phyloP scores from a whole-genome alignment of 2,113 vertebrate species.

The Barnardius zonarius region DNA sequence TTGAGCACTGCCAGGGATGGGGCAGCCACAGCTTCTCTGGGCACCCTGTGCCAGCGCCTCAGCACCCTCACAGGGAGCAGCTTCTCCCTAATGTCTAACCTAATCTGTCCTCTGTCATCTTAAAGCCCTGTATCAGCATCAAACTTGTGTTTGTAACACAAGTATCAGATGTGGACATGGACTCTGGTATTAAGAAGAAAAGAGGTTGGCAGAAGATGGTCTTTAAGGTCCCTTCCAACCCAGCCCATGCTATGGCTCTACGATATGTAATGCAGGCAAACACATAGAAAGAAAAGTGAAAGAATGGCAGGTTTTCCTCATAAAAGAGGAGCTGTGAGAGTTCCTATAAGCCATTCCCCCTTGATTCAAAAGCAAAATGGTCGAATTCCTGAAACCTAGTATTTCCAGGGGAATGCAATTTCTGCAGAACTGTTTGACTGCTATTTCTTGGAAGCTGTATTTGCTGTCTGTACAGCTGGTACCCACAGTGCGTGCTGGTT shows the following conservation, averaged over 20 bases:
- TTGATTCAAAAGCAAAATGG: background rate
- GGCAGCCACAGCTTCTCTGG: no score
- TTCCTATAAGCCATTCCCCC: background rate
- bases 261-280: background rate
- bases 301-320: background rate
- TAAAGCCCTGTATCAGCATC: background rate
- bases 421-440: background rate
- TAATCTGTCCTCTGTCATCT: background rate
- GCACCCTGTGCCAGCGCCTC: background rate
- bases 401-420: background rate
- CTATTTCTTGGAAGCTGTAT: background rate
- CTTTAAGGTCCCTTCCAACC: background rate
- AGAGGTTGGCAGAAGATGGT: no score
- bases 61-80: background rate
- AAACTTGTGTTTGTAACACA: background rate
- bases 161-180: background rate
- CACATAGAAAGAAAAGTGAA: background rate
- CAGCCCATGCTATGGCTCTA: background rate
- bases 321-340: background rate
- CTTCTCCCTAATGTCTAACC: background rate
- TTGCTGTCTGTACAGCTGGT: background rate
- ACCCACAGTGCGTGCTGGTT: rapidly evolving
- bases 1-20: no score
- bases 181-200: background rate
- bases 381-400: background rate